These are phyloP conservation scores for Drosophila histrio DNA, from an alignment of 2,888 invertebrate genomes.

Conservation along the genomic window DNA sequence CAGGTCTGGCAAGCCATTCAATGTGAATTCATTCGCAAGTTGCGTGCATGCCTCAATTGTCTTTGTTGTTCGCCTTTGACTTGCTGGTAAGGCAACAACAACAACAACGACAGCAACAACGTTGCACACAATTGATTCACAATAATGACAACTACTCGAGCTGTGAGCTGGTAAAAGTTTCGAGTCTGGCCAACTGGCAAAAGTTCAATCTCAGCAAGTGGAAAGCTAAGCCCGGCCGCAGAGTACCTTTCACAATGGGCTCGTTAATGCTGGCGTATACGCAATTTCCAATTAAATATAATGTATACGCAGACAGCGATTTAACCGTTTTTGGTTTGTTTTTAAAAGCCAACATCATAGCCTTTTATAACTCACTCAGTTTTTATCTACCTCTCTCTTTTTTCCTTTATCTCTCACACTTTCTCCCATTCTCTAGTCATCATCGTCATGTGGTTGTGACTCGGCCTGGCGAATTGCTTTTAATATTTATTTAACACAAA, in stretches of 20 bases:
- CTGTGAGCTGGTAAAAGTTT: constrained; percentile 8
- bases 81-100: neutral
- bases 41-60: constrained; percentile 68
- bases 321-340: constrained; percentile 61
- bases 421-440: constrained; percentile 9
- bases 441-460: constrained; percentile 47
- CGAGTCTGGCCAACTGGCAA: constrained; percentile 6
- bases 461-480: constrained; percentile 69
- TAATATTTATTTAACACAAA: constrained; percentile 79
- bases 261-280: constrained; percentile 76
- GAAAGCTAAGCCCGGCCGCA: constrained; percentile 42
- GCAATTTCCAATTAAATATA: constrained; percentile 79
- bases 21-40: constrained; percentile 52
- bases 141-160: constrained; percentile 72
- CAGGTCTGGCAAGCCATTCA: constrained; percentile 41
- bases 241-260: constrained; percentile 61
- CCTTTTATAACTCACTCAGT: constrained; percentile 45
- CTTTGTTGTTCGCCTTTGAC: constrained; percentile 50
- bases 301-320: constrained; percentile 49
- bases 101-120: constrained; percentile 30
- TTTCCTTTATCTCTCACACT: neutral
- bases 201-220: constrained; percentile 24
- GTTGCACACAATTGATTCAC: constrained; percentile 76
- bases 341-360: constrained; percentile 62
- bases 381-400: neutral